A percentile compares a stretch with the other conserved stretches of the same genome.
These are phyloP conservation scores for Salvelinus namaycush DNA, from an alignment of 2,113 vertebrate genomes.

Conservation along the genomic window DNA sequence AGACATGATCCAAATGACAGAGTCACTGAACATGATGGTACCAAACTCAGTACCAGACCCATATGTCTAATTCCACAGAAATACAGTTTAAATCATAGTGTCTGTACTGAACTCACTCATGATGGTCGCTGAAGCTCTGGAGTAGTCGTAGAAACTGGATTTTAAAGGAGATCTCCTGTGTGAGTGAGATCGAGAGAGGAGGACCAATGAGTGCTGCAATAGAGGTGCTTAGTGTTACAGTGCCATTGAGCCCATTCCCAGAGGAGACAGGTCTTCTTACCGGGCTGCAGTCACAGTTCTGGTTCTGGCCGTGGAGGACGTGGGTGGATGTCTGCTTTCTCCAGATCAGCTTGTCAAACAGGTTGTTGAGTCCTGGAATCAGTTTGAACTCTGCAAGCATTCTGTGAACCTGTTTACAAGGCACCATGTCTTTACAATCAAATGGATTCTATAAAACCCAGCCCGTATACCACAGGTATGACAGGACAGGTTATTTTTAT, in stretches of 20 bases:
- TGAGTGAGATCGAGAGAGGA: constrained; percentile 24
- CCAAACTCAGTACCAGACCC: no score
- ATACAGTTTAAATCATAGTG: no score
- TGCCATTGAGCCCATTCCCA: no score
- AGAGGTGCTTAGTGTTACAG: no score
- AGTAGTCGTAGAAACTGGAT: constrained; percentile 89
- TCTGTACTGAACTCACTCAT: constrained; percentile 79
- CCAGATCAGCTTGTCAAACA: constrained; percentile 91
- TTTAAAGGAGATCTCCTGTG: constrained; percentile 88
- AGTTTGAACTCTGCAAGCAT: constrained; percentile 87
- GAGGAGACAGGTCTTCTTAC: constrained; percentile 65
- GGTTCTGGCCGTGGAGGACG: constrained; percentile 85
- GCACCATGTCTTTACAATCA: neutral
- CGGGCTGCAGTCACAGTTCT: constrained; percentile 89
- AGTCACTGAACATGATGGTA: no score
- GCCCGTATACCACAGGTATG: no score
- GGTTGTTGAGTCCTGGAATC: constrained; percentile 88
- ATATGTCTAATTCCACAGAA: no score
- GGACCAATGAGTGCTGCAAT: neutral
- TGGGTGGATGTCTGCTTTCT: constrained; percentile 84
- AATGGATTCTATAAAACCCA: no score
- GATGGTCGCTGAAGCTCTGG: constrained; percentile 91
- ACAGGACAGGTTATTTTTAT: no score
- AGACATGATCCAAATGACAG: no score
- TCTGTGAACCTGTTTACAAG: constrained; percentile 80